These are phyloP conservation scores for Thripadectes ignobilis DNA, from an alignment of 2,797 vertebrate genomes.

Conservation along the genomic window DNA sequence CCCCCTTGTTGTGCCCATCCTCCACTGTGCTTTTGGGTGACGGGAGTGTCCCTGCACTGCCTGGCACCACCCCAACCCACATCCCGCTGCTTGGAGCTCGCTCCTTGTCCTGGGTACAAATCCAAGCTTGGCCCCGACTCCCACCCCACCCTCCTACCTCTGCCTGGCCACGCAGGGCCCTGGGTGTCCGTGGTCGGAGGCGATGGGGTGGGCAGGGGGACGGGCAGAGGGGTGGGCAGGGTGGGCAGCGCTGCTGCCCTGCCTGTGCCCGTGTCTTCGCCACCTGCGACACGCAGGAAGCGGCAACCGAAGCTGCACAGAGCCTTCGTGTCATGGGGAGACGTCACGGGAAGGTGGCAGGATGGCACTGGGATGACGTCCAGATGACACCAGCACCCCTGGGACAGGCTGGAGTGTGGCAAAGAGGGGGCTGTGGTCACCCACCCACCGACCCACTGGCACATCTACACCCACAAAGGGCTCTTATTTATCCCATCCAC, in stretches of 20 bases:
- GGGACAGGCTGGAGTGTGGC: accelerated
- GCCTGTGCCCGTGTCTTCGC: neutral
- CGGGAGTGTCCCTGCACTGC: accelerated
- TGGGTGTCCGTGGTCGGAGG: accelerated
- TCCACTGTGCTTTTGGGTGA: accelerated
- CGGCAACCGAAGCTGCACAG: neutral
- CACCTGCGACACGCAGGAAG: slow-evolving; percentile 6
- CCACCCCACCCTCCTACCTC: neutral
- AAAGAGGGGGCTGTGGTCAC: accelerated
- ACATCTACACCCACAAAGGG: neutral
- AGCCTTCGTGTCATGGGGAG: accelerated
- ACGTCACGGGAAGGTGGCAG: neutral
- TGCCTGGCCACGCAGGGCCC: accelerated
- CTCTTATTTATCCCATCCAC: neutral
- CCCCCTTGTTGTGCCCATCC: neutral
- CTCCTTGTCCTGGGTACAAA: neutral
- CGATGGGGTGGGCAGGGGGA: accelerated
- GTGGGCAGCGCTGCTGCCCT: accelerated
- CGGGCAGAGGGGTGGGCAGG: neutral
- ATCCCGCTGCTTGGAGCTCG: accelerated
- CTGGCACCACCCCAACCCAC: accelerated
- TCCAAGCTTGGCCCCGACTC: accelerated
- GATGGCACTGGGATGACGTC: neutral
- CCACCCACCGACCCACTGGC: accelerated
- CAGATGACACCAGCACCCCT: accelerated